Evolutionary conservation across 2,888 invertebrate species (phyloP).

Genomic region (Argynnis bischoffii): DNA sequence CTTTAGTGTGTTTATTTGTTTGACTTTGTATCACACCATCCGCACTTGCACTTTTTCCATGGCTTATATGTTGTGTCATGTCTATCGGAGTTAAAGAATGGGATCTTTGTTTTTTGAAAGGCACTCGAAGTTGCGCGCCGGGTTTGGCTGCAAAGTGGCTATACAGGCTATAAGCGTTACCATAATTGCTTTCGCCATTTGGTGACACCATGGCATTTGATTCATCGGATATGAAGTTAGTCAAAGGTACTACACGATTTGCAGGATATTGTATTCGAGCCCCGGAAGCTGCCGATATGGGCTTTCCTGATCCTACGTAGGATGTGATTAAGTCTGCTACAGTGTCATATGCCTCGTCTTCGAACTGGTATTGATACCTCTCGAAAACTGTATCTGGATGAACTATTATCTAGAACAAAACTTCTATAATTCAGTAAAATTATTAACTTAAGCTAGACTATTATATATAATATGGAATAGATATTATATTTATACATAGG

Average conservation of each 20-base stretch:
- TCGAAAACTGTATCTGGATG: conserved; percentile 96
- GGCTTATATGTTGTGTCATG: conserved; percentile 69
- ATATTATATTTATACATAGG: too few relatives aligned
- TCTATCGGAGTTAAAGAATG: conserved; percentile 88
- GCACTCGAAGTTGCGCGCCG: conserved; percentile 66
- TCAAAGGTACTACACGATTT: conserved; percentile 90
- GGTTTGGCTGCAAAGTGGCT: conserved; percentile 74
- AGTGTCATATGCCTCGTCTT: conserved; percentile 96
- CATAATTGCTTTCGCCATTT: conserved; percentile 60
- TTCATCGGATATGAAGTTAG: conserved; percentile 83
- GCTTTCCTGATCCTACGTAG: conserved; percentile 94
- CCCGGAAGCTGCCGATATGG: conserved; percentile 93
- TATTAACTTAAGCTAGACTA: too few relatives aligned
- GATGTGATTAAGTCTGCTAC: conserved; percentile 96
- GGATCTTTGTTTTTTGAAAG: conserved; percentile 85
- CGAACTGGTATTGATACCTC: conserved; percentile 95
- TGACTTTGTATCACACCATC: conserved; percentile 85
- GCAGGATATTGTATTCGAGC: conserved; percentile 93
- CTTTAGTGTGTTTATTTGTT: conserved; percentile 64
- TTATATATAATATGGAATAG: too few relatives aligned
- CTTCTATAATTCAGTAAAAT: neutral
- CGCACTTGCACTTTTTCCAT: conserved; percentile 86
- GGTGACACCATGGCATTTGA: conserved; percentile 64
- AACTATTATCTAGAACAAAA: conserved; percentile 11
- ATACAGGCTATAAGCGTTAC: conserved; percentile 76